Evolutionary conservation across 2,888 invertebrate genomes (phyloP).

Genomic region (Trissonchulus latispiculum): DNA sequence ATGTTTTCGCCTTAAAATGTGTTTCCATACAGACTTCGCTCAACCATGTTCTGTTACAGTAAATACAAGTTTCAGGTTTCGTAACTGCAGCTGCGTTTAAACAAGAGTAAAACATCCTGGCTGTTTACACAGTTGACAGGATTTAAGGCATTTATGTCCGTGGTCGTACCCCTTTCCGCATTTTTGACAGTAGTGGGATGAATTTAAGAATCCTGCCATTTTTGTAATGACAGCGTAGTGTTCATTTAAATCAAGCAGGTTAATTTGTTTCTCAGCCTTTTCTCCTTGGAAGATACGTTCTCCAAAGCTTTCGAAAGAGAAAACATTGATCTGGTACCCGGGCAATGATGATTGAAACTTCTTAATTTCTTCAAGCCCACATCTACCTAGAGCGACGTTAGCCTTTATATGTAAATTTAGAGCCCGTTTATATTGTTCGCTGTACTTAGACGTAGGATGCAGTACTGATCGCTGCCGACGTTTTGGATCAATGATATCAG

Average conservation of each 20-base stretch:
- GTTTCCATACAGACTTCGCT: too few species aligned
- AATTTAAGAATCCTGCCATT: neutral
- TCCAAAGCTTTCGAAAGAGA: neutral
- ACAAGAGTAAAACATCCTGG: too few species aligned
- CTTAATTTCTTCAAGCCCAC: neutral
- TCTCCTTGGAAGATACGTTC: neutral
- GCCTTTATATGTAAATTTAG: neutral
- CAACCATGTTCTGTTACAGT: too few species aligned
- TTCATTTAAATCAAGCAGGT: neutral
- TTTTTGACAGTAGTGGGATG: neutral
- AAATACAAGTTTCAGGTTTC: too few species aligned
- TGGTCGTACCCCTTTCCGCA: slow-evolving; percentile 1
- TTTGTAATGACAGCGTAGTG: neutral
- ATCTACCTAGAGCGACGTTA: neutral
- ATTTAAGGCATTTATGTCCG: neutral
- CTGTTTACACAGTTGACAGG: neutral
- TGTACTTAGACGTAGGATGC: neutral
- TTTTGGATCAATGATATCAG: neutral
- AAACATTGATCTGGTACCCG: neutral
- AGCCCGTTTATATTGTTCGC: neutral
- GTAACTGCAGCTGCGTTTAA: too few species aligned
- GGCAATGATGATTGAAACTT: neutral
- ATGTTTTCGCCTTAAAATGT: too few species aligned
- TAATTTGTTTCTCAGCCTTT: neutral
- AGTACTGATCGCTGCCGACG: neutral